Conservation (phyloP, 23 tunicate genomes). For the Botrylloides violaceus region DNA sequence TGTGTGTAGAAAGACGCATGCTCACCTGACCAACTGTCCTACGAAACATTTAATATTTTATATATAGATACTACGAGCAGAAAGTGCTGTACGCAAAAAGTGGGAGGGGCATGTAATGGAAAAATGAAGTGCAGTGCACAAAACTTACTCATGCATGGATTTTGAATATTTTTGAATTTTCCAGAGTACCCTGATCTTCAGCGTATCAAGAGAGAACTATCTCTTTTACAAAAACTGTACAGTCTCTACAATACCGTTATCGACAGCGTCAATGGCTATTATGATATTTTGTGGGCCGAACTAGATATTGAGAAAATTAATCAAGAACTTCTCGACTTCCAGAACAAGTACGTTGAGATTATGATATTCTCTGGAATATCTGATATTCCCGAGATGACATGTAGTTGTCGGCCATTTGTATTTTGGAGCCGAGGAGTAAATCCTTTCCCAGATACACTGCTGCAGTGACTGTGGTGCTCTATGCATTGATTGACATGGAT, state of each 20-base stretch:
- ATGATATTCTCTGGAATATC: not conserved
- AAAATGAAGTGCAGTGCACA: too few relatives aligned
- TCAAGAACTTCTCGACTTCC: slow-evolving; percentile 89
- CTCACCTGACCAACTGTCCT: too few relatives aligned
- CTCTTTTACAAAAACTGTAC: slow-evolving; percentile 86
- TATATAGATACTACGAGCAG: too few relatives aligned
- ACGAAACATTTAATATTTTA: too few relatives aligned
- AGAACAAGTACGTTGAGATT: slow-evolving; percentile 56
- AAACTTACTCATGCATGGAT: too few relatives aligned
- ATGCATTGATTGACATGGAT: not conserved
- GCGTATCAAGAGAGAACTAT: slow-evolving; percentile 82
- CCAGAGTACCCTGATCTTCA: slow-evolving; percentile 90
- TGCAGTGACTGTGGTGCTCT: not conserved
- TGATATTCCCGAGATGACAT: not conserved
- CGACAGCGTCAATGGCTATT: slow-evolving; percentile 93
- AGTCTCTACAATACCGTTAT: slow-evolving; percentile 94
- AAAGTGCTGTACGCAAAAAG: too few relatives aligned
- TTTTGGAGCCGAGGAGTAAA: too few relatives aligned
- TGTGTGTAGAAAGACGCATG: too few relatives aligned
- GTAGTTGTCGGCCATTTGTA: not conserved
- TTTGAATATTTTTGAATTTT: too few relatives aligned
- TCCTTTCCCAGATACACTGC: not conserved
- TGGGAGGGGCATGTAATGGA: too few relatives aligned
- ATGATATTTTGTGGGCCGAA: slow-evolving; percentile 96
- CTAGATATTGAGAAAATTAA: slow-evolving; percentile 93